Evolutionary conservation across 2,797 vertebrate genomes (phyloP).

Genomic region (Sciurus vulgaris): DNA sequence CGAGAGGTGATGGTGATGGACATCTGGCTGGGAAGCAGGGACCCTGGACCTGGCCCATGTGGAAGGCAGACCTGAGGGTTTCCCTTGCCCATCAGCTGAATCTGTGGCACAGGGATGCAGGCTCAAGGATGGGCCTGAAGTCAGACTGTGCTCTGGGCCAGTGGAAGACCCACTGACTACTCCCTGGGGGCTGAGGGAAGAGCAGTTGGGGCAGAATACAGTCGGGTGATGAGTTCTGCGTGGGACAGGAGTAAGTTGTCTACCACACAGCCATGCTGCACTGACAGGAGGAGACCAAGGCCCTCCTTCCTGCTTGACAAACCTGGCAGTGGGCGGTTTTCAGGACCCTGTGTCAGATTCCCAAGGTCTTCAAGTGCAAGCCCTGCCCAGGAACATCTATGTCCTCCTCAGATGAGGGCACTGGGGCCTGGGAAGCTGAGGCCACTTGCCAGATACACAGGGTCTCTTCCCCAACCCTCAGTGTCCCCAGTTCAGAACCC

Average conservation of each 20-base stretch:
- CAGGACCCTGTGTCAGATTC: background rate
- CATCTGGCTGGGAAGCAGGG: fast-evolving
- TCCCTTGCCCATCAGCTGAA: background rate
- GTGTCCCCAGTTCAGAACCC: background rate
- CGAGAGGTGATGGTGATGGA: background rate
- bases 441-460: background rate
- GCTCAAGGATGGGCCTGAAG: background rate
- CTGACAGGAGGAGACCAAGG: background rate
- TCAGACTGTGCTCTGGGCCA: fast-evolving
- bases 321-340: background rate
- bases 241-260: background rate
- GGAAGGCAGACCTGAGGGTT: background rate
- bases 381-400: background rate
- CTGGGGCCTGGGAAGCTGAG: background rate
- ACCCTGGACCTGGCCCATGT: fast-evolving
- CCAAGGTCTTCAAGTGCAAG: background rate
- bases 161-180: background rate
- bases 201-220: background rate
- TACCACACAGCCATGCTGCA: fast-evolving
- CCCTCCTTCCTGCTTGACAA: background rate
- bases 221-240: background rate
- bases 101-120: fast-evolving
- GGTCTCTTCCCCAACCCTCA: background rate
- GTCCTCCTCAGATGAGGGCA: background rate
- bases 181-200: background rate